Percentiles rank a stretch among this genome's conserved stretches.
Evolutionary conservation across 2,797 vertebrate genomes (phyloP).

Genomic region (Antennarius maculatus): DNA sequence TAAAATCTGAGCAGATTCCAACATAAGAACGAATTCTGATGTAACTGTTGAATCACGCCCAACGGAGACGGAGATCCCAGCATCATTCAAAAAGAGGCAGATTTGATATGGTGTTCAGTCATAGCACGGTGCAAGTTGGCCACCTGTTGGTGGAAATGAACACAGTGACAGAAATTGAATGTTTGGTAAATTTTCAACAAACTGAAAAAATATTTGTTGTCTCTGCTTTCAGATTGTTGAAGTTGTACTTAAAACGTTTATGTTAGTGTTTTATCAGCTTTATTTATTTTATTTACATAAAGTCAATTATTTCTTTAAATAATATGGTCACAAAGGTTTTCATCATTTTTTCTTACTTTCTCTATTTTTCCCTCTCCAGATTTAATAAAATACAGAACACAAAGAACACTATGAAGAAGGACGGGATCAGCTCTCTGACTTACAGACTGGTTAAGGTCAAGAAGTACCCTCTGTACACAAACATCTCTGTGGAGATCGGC

Average conservation of each 20-base stretch:
- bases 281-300: background rate
- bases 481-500: slow-evolving; percentile 97
- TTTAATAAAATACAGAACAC: slow-evolving; percentile 99
- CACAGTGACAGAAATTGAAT: background rate
- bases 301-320: background rate
- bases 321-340: no score
- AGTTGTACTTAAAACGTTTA: background rate
- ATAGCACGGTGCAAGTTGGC: slow-evolving; percentile 44
- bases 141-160: slow-evolving; percentile 63
- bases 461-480: slow-evolving; percentile 93
- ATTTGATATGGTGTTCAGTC: slow-evolving; percentile 22
- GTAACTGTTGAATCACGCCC: slow-evolving; percentile 60
- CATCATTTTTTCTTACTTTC: background rate
- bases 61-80: slow-evolving; percentile 31
- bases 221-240: slow-evolving; percentile 3
- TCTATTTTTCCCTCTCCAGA: slow-evolving; percentile 70
- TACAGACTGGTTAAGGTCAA: slow-evolving; percentile 91
- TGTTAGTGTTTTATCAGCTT: no score
- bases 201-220: background rate
- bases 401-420: slow-evolving; percentile 97
- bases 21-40: slow-evolving; percentile 47
- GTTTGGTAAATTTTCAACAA: background rate
- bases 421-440: slow-evolving; percentile 94
- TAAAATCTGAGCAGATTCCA: slow-evolving; percentile 40
- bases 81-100: slow-evolving; percentile 42